Conservation (phyloP, 2,888 invertebrate genomes). For the Xestia sexstrigata region DNA sequence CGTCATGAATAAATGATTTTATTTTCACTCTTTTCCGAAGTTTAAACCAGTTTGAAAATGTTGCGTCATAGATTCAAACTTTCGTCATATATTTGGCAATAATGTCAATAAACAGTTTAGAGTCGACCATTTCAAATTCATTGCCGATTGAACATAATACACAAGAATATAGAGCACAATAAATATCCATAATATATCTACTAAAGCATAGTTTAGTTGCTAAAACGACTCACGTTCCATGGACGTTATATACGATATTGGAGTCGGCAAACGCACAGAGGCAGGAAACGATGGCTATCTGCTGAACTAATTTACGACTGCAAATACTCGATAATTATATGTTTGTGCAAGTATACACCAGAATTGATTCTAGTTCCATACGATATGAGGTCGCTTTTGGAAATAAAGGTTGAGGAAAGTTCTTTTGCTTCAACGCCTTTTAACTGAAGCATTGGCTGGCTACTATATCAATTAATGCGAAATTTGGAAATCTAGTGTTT, state of each 20-base stretch:
- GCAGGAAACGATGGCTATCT: slow-evolving; percentile 31
- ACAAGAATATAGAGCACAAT: background rate
- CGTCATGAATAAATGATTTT: too few relatives aligned
- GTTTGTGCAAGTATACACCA: slow-evolving; percentile 13
- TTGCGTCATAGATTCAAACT: too few relatives aligned
- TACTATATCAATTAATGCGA: background rate
- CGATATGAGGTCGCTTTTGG: background rate
- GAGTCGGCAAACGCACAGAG: slow-evolving; percentile 10
- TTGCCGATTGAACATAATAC: background rate
- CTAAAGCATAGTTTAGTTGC: background rate
- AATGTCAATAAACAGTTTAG: background rate
- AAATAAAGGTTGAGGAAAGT: background rate
- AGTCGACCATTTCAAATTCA: background rate
- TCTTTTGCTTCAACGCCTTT: background rate
- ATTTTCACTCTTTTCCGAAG: too few relatives aligned
- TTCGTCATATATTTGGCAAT: background rate
- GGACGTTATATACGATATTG: slow-evolving; percentile 18
- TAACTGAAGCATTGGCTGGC: background rate
- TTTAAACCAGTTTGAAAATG: background rate
- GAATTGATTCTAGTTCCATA: background rate
- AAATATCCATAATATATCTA: background rate
- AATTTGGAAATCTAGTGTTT: background rate
- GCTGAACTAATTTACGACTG: slow-evolving; percentile 17
- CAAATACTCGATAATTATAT: slow-evolving; percentile 33
- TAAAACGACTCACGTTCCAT: slow-evolving; percentile 24